Conservation (phyloP, 1,140 invertebrate species). For the Bombus haemorrhoidalis region DNA sequence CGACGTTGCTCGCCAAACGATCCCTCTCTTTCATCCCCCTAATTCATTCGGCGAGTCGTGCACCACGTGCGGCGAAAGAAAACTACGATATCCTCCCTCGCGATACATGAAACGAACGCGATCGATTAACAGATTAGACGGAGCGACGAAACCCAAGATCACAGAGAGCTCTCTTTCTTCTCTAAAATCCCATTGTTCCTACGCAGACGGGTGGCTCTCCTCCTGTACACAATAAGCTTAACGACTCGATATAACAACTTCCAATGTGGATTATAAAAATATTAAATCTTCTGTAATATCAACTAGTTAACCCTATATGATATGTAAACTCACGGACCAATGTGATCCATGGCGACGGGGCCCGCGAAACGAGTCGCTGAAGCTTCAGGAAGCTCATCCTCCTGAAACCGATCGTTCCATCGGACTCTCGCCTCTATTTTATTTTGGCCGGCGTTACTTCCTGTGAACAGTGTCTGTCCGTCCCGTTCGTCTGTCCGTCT, state of each 20-base stretch:
- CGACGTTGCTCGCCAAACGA: neutral
- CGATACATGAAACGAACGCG: too few relatives aligned
- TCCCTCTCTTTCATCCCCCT: neutral
- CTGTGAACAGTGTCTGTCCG: constrained; percentile 20
- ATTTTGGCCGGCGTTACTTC: constrained; percentile 72
- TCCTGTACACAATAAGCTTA: constrained; percentile 72
- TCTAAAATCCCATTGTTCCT: neutral
- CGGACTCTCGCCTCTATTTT: constrained; percentile 59
- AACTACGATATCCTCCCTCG: neutral
- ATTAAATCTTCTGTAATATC: constrained; percentile 79
- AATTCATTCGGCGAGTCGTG: constrained; percentile 2
- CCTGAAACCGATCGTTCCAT: constrained; percentile 15
- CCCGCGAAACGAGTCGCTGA: constrained; percentile 48
- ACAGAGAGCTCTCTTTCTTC: neutral
- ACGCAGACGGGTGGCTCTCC: constrained; percentile 31
- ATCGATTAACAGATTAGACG: neutral
- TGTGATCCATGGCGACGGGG: constrained; percentile 78
- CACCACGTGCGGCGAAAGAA: neutral
- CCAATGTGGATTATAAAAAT: constrained; percentile 84
- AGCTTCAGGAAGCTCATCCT: neutral
- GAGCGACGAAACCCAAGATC: constrained; percentile 37
- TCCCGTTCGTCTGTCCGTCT: neutral
- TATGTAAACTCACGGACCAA: constrained; percentile 81
- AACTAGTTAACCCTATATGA: constrained; percentile 75
- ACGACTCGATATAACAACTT: constrained; percentile 83